Percentiles rank a stretch among this genome's conserved stretches.
These are phyloP conservation scores for Halcyon malimbica DNA, from an alignment of 2,113 vertebrate species.

Conservation along the genomic window DNA sequence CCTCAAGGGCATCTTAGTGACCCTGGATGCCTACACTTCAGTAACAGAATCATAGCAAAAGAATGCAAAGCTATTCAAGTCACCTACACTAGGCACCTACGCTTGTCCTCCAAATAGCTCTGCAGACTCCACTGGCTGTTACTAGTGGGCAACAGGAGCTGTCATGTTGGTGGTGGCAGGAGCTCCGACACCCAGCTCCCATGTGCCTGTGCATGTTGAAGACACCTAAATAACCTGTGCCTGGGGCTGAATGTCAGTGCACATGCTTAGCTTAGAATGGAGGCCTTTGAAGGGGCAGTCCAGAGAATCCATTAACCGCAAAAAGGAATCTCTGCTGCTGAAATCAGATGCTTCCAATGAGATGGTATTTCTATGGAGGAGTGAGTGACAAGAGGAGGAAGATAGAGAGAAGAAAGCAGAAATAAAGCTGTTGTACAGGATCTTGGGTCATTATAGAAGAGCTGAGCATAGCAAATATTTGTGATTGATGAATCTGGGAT, in stretches of 20 bases:
- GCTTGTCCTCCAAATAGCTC: background rate
- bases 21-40: fast-evolving
- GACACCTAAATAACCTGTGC: background rate
- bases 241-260: background rate
- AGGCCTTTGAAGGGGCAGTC: background rate
- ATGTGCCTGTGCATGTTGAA: fast-evolving
- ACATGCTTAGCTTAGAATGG: background rate
- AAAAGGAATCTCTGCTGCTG: background rate
- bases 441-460: background rate
- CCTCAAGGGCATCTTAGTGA: background rate
- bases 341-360: background rate
- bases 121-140: background rate
- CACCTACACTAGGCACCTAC: background rate
- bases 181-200: background rate
- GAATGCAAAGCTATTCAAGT: background rate
- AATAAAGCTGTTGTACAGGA: background rate
- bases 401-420: background rate
- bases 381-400: background rate
- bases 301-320: background rate
- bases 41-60: background rate
- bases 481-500: background rate
- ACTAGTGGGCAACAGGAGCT: background rate
- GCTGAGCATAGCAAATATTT: background rate
- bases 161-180: background rate
- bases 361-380: background rate